These are phyloP conservation scores for Morelia viridis DNA, from an alignment of 2,797 vertebrate genomes.

Conservation along the genomic window DNA sequence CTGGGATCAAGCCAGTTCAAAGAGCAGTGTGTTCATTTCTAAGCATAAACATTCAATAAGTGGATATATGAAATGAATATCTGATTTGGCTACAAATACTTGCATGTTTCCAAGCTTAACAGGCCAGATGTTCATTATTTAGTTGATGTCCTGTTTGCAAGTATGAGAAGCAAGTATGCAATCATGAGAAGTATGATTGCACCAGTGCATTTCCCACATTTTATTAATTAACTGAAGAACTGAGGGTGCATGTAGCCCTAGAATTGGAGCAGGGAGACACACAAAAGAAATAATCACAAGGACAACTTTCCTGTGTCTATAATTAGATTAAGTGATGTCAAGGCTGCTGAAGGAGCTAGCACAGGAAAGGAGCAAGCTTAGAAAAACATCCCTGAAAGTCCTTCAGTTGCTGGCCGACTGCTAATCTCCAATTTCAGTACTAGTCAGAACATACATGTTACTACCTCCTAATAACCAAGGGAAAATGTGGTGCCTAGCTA, in stretches of 20 bases:
- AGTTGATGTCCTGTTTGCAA: not conserved
- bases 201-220: not conserved
- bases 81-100: constrained; percentile 3
- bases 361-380: no score
- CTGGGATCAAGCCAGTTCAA: constrained; percentile 28
- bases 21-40: not conserved
- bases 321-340: no score
- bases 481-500: no score
- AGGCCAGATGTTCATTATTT: not conserved
- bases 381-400: not conserved
- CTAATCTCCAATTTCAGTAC: no score
- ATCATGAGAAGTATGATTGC: not conserved
- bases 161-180: not conserved
- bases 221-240: not conserved
- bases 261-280: not conserved
- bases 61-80: not conserved
- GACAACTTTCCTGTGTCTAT: no score
- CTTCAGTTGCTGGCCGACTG: not conserved
- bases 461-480: no score
- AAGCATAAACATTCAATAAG: not conserved
- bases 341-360: no score
- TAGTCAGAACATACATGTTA: no score
- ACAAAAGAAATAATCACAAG: no score
- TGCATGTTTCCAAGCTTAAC: constrained; percentile 20
- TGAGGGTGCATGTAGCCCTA: not conserved